These are phyloP conservation scores for Lithophane semibrunnea DNA, from an alignment of 2,888 invertebrate species.

Conservation along the genomic window DNA sequence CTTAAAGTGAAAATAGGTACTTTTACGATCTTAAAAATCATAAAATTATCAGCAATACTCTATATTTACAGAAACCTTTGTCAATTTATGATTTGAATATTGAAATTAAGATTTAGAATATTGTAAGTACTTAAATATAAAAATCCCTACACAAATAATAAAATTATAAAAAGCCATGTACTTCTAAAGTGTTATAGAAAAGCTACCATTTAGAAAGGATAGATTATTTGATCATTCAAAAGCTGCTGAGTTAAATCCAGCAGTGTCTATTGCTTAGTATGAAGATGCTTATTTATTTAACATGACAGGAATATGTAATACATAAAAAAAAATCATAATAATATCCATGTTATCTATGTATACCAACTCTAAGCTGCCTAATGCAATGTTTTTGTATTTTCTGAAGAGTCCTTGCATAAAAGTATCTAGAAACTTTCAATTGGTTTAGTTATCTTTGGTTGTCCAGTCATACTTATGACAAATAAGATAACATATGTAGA, in stretches of 20 bases:
- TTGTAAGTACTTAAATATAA: background rate
- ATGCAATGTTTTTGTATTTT: background rate
- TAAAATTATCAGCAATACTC: background rate
- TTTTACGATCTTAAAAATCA: background rate
- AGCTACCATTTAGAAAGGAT: background rate
- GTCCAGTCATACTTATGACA: conserved; percentile 38
- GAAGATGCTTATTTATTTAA: background rate
- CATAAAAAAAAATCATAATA: background rate
- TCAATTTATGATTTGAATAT: background rate
- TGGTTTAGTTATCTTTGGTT: conserved; percentile 34
- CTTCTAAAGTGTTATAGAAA: background rate
- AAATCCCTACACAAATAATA: background rate
- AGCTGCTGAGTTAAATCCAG: background rate
- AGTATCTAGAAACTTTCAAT: conserved; percentile 28
- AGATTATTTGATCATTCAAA: background rate
- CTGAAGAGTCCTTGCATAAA: background rate
- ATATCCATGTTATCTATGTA: background rate
- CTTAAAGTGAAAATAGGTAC: background rate
- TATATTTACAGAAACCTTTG: background rate
- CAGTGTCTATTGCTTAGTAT: background rate
- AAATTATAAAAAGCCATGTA: background rate
- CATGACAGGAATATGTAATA: background rate
- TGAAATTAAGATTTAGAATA: background rate
- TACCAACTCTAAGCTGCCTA: background rate
- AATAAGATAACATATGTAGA: conserved; percentile 41